Base-by-base conservation (phyloP, 2,888 invertebrate genomes). In the Pocota personata region DNA sequence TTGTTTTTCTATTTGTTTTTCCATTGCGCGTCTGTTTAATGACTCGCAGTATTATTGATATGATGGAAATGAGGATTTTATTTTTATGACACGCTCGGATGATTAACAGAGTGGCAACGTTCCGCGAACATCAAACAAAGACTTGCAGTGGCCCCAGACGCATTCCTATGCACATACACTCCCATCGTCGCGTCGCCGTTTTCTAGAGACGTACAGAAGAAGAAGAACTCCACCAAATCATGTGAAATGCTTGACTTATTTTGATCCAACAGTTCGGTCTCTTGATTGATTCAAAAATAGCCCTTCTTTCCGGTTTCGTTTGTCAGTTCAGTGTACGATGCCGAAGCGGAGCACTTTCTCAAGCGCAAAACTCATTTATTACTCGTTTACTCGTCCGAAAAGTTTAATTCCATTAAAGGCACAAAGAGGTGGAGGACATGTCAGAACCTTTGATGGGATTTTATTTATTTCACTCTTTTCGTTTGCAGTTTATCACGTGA, bases 231-330 rank as follows among this genome's bases (percentile, higher is more conserved):
- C 32, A 24, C 24, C 30, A 58, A 58, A 71, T 43, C 80, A 77
- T 58, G 76, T 82, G 86, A 67, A 80, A 86, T 86, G 86, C 60
- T 82, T 82, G 82, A 82, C 76, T 86, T 82, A 72, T 82, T 86
- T 77, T 82, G 86, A 86, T 86, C 66, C 86, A 86, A 35, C 75
- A 76, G 75, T 69, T 79, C 69, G 69, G 84, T 79, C 80, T 75
- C 64, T 84, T 84, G 84, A 80, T 84, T 84, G 84, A 84, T 84
- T 84, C 80, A 79, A 80, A 84, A 84, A 84, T 84, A 84, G 79
- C 80, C 80, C 80, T 76, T 64, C 71, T 84, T 84, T 84, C 84
- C 79, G 84, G 75, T 84, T 75, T 71, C 48, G 67, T 66, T 52
- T 75, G 62, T 75, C 67, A 69, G 82, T 66, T 71, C 5, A 2